Percentiles rank a stretch among this genome's conserved stretches.
Evolutionary conservation across 2,797 vertebrate genomes (phyloP).

Genomic region (Paguma larvata): DNA sequence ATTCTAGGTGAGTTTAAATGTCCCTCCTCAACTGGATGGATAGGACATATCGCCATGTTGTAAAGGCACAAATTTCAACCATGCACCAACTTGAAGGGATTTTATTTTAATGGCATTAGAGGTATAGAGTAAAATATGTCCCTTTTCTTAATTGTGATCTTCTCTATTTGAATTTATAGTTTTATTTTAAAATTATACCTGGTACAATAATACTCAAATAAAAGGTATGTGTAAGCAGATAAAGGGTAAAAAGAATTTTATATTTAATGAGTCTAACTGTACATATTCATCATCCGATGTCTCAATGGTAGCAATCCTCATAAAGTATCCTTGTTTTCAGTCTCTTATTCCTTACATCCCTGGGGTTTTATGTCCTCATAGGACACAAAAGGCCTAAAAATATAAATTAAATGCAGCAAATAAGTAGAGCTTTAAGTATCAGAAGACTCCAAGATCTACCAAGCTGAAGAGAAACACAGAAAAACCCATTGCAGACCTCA

Average conservation of each 20-base stretch:
- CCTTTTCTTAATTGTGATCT: neutral
- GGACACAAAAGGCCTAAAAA: neutral
- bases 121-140: neutral
- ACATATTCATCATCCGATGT: neutral
- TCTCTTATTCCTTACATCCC: neutral
- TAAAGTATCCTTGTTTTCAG: neutral
- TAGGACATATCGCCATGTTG: neutral
- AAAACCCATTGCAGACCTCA: neutral
- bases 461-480: neutral
- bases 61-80: neutral
- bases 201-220: neutral
- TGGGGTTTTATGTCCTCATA: neutral
- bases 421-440: neutral
- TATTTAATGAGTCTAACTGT: neutral
- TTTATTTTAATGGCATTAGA: neutral
- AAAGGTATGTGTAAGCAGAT: neutral
- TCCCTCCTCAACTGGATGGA: neutral
- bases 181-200: constrained; percentile 35
- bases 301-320: neutral
- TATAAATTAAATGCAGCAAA: neutral
- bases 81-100: neutral
- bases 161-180: neutral
- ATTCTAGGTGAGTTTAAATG: neutral
- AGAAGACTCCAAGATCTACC: neutral
- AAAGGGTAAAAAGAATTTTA: constrained; percentile 3